phyloP scores from a whole-genome alignment of 2,888 invertebrate genomes.

The Diogma glabrata region DNA sequence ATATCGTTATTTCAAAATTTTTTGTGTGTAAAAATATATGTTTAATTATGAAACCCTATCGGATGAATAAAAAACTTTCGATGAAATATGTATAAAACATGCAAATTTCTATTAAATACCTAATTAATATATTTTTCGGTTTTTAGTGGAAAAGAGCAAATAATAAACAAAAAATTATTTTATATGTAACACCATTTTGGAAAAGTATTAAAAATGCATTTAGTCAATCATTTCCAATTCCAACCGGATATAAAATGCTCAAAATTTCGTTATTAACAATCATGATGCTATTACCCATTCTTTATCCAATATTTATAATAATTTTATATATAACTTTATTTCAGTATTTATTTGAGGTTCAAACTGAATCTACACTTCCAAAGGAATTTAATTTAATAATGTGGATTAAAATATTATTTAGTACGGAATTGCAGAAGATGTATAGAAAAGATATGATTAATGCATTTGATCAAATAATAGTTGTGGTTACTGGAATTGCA shows the following conservation, averaged over 20 bases:
- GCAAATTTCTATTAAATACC: too few relatives aligned
- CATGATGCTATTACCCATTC: neutral
- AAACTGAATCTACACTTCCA: neutral
- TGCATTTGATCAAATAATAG: neutral
- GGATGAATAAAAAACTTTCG: constrained; percentile 1
- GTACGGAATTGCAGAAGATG: neutral
- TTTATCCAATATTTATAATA: neutral
- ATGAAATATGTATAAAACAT: neutral
- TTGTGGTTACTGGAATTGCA: neutral
- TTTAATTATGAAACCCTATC: constrained; percentile 8
- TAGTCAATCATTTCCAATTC: constrained; percentile 11
- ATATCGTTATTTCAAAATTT: too few relatives aligned
- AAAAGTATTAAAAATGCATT: neutral
- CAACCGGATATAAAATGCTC: constrained; percentile 1
- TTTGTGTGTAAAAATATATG: neutral
- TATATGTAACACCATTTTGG: constrained; percentile 1
- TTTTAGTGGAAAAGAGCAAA: constrained; percentile 6
- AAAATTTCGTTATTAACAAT: neutral
- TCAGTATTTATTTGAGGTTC: neutral
- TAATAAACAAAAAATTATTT: neutral
- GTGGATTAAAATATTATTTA: neutral
- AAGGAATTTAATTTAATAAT: neutral
- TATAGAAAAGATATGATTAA: neutral
- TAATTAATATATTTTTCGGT: neutral
- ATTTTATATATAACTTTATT: neutral